A percentile compares a stretch with the other conserved stretches of the same genome.
These are phyloP conservation scores for Anguilla pacifica DNA, from an alignment of 2,797 vertebrate species.

Conservation along the genomic window DNA sequence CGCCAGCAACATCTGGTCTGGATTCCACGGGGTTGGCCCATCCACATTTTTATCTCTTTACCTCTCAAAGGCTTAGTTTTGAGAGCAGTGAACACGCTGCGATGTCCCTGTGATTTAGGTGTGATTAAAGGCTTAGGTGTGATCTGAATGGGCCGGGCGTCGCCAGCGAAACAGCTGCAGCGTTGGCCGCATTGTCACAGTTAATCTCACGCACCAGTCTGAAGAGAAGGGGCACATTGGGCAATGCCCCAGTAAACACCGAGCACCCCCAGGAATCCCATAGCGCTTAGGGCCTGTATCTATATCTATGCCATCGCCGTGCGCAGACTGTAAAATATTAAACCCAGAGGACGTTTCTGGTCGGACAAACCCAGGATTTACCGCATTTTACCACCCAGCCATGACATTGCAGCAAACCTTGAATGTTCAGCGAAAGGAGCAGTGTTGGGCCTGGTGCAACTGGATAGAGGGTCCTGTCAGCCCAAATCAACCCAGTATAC, in stretches of 20 bases:
- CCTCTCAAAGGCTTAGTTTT: not conserved
- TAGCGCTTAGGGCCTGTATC: no score
- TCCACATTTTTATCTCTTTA: not conserved
- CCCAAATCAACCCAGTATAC: not conserved
- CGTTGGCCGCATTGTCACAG: constrained; percentile 40
- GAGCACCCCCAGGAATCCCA: not conserved
- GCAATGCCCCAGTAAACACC: not conserved
- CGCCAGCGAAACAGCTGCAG: constrained; percentile 60
- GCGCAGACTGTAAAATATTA: not conserved
- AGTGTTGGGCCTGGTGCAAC: not conserved
- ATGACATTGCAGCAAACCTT: not conserved
- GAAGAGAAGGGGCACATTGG: not conserved
- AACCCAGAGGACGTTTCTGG: not conserved
- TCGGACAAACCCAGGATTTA: not conserved
- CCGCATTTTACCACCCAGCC: not conserved
- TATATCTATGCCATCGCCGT: not conserved
- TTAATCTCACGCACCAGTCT: not conserved
- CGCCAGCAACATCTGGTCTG: constrained; percentile 26
- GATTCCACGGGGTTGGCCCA: constrained; percentile 25
- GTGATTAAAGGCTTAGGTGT: constrained; percentile 57
- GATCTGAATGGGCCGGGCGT: constrained; percentile 46
- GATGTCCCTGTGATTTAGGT: constrained; percentile 48
- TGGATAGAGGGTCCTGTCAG: not conserved
- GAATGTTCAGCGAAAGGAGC: not conserved
- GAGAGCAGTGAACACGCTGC: not conserved